phyloP scores from a whole-genome alignment of 2,113 vertebrate genomes.

The Chaenogobius annularis region DNA sequence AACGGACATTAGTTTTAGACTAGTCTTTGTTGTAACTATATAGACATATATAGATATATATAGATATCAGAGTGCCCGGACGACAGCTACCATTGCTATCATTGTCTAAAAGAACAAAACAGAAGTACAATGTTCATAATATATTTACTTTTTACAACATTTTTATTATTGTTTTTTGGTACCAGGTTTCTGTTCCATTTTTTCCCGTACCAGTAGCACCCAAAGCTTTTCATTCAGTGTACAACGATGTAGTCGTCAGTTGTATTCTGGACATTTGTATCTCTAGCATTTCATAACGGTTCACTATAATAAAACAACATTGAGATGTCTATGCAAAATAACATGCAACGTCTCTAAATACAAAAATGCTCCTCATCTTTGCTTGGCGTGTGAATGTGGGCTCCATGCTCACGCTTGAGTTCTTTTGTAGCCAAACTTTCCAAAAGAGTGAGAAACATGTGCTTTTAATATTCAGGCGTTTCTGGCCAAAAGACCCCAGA shows the following conservation, averaged over 20 bases:
- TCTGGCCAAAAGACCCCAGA: constrained; percentile 49
- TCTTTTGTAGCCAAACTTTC: constrained; percentile 44
- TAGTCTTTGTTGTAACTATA: no score
- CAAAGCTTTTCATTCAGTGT: no score
- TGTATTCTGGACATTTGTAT: not conserved
- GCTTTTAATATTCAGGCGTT: constrained; percentile 50
- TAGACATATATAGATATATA: no score
- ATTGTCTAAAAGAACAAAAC: no score
- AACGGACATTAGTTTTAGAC: no score
- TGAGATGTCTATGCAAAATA: not conserved
- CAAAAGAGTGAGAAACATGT: constrained; percentile 60
- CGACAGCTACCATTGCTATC: no score
- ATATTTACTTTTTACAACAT: no score
- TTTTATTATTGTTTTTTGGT: no score
- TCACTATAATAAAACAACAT: not conserved
- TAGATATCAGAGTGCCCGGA: no score
- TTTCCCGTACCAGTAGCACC: no score
- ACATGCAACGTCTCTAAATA: not conserved
- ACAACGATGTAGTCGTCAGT: not conserved
- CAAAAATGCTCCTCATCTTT: constrained; percentile 17
- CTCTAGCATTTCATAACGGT: not conserved
- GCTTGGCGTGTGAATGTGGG: constrained; percentile 29
- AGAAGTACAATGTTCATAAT: no score
- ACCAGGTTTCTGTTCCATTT: no score
- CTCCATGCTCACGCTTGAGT: constrained; percentile 33